Evolutionary conservation across 2,113 vertebrate species (phyloP).

Genomic region (Panurus biarmicus): DNA sequence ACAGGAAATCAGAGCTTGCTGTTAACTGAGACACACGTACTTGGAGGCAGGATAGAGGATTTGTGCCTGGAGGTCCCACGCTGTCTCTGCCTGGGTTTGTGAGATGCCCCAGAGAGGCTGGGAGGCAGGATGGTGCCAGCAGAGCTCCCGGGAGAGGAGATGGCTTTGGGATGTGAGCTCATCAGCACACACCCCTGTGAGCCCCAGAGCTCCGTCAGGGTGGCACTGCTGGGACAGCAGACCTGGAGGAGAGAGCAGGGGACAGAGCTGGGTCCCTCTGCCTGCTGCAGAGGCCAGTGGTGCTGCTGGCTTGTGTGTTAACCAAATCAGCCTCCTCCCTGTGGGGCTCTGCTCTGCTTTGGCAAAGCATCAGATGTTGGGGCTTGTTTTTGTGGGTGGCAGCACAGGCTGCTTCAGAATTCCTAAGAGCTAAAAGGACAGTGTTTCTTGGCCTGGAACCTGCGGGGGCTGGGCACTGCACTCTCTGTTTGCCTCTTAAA

Average conservation of each 20-base stretch:
- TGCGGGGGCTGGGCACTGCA: background rate
- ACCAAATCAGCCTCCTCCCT: fast-evolving
- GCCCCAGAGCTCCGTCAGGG: background rate
- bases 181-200: background rate
- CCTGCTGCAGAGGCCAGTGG: fast-evolving
- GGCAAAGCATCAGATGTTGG: background rate
- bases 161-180: background rate
- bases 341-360: background rate
- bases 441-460: fast-evolving
- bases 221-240: background rate
- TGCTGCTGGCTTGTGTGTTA: fast-evolving
- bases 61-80: background rate
- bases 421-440: fast-evolving
- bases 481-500: background rate
- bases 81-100: background rate
- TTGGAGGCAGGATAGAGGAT: background rate
- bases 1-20: background rate
- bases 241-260: fast-evolving
- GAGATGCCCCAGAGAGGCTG: background rate
- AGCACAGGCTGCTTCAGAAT: background rate
- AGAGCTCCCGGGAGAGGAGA: background rate
- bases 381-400: background rate
- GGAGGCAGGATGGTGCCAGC: background rate
- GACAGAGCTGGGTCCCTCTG: fast-evolving
- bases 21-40: fast-evolving